Evolutionary conservation across 1,140 invertebrate genomes (phyloP).

Genomic region (Druon quercuslanigerum): DNA sequence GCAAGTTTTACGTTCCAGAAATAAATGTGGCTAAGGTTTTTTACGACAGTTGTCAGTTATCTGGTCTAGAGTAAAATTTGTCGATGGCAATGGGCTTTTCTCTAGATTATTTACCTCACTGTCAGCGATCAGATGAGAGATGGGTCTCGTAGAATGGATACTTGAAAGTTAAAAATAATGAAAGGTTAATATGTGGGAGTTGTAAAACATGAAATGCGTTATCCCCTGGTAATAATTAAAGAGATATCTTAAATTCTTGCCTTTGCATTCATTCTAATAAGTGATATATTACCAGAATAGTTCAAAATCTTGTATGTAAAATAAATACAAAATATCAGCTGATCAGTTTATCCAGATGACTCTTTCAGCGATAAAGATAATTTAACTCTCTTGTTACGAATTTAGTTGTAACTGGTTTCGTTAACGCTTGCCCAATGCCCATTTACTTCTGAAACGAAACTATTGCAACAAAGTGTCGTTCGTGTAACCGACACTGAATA

Average conservation of each 20-base stretch:
- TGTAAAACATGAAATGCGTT: not conserved
- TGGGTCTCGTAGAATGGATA: slow-evolving; percentile 1
- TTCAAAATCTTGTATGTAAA: no score
- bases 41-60: not conserved
- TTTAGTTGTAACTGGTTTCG: not conserved
- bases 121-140: slow-evolving; percentile 8
- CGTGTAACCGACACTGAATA: not conserved
- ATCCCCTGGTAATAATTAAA: not conserved
- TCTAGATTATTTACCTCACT: slow-evolving; percentile 2
- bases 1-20: slow-evolving; percentile 1
- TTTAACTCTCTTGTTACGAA: not conserved
- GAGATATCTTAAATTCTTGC: not conserved
- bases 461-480: not conserved
- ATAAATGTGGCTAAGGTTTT: not conserved
- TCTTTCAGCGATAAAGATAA: not conserved
- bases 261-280: no score
- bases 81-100: slow-evolving; percentile 32
- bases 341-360: not conserved
- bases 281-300: no score
- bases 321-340: no score
- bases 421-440: not conserved
- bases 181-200: not conserved
- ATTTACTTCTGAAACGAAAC: not conserved
- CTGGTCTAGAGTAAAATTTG: slow-evolving; percentile 24
- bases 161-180: not conserved